phyloP scores from a whole-genome alignment of 2,797 vertebrate species.

The Diplodus sargus region DNA sequence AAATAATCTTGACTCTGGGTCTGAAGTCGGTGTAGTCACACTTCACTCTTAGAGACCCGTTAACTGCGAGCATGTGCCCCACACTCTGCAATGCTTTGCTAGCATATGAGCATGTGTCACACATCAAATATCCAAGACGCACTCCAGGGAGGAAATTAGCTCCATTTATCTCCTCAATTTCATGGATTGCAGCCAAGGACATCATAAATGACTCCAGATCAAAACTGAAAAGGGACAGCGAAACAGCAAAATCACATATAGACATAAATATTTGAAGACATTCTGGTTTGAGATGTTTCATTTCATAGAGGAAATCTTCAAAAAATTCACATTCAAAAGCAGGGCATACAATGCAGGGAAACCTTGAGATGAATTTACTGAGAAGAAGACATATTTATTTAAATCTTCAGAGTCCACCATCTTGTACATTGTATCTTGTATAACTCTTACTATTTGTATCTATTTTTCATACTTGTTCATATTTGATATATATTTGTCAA shows the following conservation, averaged over 20 bases:
- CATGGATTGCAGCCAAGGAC: conserved; percentile 64
- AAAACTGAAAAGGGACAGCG: conserved; percentile 60
- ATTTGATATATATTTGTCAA: too few species aligned
- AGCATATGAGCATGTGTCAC: conserved; percentile 66
- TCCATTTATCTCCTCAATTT: conserved; percentile 74
- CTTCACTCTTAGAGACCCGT: conserved; percentile 31
- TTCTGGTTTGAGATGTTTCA: not conserved
- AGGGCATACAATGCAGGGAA: not conserved
- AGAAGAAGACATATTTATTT: not conserved
- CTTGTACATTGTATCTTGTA: too few species aligned
- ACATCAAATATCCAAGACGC: conserved; percentile 71
- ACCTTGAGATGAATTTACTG: not conserved
- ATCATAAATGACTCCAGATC: conserved; percentile 51
- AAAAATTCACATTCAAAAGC: not conserved
- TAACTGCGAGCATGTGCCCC: conserved; percentile 52
- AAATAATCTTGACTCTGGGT: conserved; percentile 69
- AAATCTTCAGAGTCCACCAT: not conserved
- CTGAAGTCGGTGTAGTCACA: conserved; percentile 58
- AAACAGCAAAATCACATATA: not conserved
- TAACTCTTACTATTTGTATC: too few species aligned
- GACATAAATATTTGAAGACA: not conserved
- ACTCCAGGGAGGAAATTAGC: conserved; percentile 71
- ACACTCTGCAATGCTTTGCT: conserved; percentile 68
- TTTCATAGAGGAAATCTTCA: too few species aligned
- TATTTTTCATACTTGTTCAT: too few species aligned